Evolutionary conservation across 2,113 vertebrate genomes (phyloP), one percentile per base, ranked within the genome.

Genomic region (Eulemur macaco): DNA sequence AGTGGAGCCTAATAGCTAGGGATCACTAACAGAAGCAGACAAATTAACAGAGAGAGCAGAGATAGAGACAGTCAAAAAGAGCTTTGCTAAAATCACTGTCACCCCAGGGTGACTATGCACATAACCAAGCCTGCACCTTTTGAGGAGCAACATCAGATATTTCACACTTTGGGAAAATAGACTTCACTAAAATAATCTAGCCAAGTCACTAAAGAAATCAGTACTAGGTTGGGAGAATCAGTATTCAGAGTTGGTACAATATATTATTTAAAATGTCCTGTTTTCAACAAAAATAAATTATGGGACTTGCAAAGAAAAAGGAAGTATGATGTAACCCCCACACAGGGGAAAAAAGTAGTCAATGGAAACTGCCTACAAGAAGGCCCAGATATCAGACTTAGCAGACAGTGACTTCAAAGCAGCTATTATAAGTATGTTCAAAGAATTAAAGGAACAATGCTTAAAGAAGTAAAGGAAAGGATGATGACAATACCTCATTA

Each of bases 131-230:
- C 58, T 50, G 17, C 42, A 45, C 15, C 74, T 91, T 77, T 74
- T 78, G 25, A 95, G 37, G 82, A 78, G 6, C 20, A 58, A 88
- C 37, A 21, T n/a, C 27, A 80, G 71, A 73, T 21, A 18, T 86
- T 92, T 91, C 12, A 63, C 6, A n/a, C n/a, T 69, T 29, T 66
- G 29, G 47, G 23, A 18, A 90, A 92, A 73, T 18, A 81, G n/a
- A 73, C 21, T 73, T 94, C 77, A 86, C 29, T 91, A 89, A 92
- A 88, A 94, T 60, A 89, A 77, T 58, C 54, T 71, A 87, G 47
- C 25, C 84, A 68, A 63, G 31, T 83, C 39, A 90, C 14, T 71
- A 69, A 90, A 77, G 23, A 89, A 86, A 92, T 52, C 74, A 86
- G 14, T 60, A 47, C 58, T 73, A 47, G 23, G 2, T 60, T 60